A percentile compares a stretch with the other conserved stretches of the same genome.
Conservation (phyloP, 2,888 invertebrate species). For the Thereva unica region DNA sequence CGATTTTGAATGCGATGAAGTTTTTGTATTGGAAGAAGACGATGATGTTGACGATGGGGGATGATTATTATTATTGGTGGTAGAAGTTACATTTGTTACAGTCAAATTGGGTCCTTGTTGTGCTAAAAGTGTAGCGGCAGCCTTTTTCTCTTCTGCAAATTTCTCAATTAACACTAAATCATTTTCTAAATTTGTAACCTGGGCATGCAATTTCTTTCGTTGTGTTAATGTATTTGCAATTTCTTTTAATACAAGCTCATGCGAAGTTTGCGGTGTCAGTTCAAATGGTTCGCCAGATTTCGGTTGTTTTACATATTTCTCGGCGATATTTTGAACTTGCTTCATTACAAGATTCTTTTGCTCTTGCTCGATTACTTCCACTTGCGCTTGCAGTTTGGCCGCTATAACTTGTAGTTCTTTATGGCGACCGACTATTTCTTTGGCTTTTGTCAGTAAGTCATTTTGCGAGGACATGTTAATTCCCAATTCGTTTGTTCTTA, state of each 20-base stretch:
- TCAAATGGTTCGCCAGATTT: conserved; percentile 60
- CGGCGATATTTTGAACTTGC: conserved; percentile 75
- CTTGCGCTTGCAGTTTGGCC: conserved; percentile 82
- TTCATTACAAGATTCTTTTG: conserved; percentile 73
- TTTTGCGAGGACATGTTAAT: conserved; percentile 85
- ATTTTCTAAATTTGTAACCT: conserved; percentile 71
- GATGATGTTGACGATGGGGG: conserved; percentile 59
- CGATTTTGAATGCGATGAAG: conserved; percentile 56
- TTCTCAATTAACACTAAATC: conserved; percentile 78
- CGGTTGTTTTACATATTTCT: conserved; percentile 66
- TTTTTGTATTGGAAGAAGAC: conserved; percentile 50
- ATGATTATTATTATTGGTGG: conserved; percentile 38
- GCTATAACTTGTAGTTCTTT: conserved; percentile 90
- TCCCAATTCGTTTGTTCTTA: conserved; percentile 88
- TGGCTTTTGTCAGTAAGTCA: conserved; percentile 82
- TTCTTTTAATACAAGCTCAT: conserved; percentile 83
- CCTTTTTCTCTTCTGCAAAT: conserved; percentile 67
- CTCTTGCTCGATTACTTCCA: conserved; percentile 70
- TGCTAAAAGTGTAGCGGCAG: conserved; percentile 51
- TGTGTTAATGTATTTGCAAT: conserved; percentile 83
- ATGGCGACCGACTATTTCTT: conserved; percentile 90
- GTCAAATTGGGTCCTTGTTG: conserved; percentile 56
- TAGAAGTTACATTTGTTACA: conserved; percentile 46
- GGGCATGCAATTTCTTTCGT: conserved; percentile 80
- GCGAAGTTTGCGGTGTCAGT: conserved; percentile 70